Base-by-base conservation (phyloP, 2,888 invertebrate species). In the Platerodrilus igneus region DNA sequence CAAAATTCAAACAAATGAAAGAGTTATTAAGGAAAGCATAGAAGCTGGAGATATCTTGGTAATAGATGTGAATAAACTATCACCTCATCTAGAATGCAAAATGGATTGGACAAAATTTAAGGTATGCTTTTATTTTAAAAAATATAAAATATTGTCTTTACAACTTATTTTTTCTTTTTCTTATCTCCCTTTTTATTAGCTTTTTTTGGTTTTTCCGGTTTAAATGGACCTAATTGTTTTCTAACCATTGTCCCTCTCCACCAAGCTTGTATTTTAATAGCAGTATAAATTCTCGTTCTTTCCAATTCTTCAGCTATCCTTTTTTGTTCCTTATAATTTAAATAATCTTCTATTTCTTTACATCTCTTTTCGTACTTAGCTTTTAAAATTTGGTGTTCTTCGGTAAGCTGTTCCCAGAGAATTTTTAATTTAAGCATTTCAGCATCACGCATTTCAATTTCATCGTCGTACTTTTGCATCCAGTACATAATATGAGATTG, bases 401-500 rank as follows among this genome's bases (percentile, higher is more conserved):
- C 59, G 2, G 32, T 39, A 5, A 58, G 45, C 10, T 47, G 45
- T 11, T 62, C 62, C 27, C 55, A 40, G 7, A 52, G 45, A 13
- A 46, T 41, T 38, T 51, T 56, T 7, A 62, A 20, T 10, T 51
- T 44, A 2, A 55, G 34, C 13, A 61, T 50, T 34, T 58, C 53
- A 1, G 40, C 39, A 15, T 62, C 63, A 13, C 47, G 42, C 9
- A 37, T 30, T 33, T 66, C 63, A 1, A 51, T 41, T 36, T 64
- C 63, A 10, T 49, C 48, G 15, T 63, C 62, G 33, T 62, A 64
- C n/a, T 46, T 41, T 27, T 58, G 56, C 55, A 60, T 58, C 64
- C 63, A 65, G 27, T 53, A 52, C 6, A 59, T 45, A 6, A 63
- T 64, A 14, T 55, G 54, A 3, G 57, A 55, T 15, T 51, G 11